phyloP scores from a whole-genome alignment of 2,888 invertebrate species.

The Maniola hyperantus region DNA sequence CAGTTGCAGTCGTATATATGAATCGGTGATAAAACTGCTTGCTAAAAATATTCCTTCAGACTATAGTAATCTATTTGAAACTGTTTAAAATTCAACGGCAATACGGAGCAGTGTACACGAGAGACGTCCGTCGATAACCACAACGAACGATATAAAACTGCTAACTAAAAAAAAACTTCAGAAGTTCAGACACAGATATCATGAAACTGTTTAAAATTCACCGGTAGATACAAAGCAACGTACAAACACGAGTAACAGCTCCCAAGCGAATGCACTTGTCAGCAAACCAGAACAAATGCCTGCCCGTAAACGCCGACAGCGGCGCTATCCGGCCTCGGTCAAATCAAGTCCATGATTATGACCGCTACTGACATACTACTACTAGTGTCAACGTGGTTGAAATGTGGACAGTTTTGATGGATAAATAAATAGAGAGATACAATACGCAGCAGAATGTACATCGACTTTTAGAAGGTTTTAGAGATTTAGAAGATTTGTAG shows the following conservation, averaged over 20 bases:
- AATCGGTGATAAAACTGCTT: too few species aligned
- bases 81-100: too few species aligned
- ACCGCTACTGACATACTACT: conserved; percentile 13
- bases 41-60: too few species aligned
- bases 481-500: too few species aligned
- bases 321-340: conserved; percentile 26
- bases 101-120: not conserved
- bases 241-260: conserved; percentile 27
- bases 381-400: not conserved
- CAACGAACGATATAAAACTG: too few species aligned
- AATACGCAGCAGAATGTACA: too few species aligned
- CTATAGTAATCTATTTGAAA: too few species aligned
- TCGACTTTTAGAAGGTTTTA: too few species aligned
- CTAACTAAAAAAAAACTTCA: too few species aligned
- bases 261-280: conserved; percentile 21
- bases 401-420: not conserved
- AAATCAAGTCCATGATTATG: conserved; percentile 22
- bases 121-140: conserved; percentile 12
- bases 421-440: not conserved
- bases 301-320: conserved; percentile 23
- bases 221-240: conserved; percentile 5
- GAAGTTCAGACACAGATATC: too few species aligned
- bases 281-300: conserved; percentile 23
- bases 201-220: conserved; percentile 19
- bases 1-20: too few species aligned